phyloP scores from a whole-genome alignment of 2,113 vertebrate genomes.

The Turdus rufiventris region DNA sequence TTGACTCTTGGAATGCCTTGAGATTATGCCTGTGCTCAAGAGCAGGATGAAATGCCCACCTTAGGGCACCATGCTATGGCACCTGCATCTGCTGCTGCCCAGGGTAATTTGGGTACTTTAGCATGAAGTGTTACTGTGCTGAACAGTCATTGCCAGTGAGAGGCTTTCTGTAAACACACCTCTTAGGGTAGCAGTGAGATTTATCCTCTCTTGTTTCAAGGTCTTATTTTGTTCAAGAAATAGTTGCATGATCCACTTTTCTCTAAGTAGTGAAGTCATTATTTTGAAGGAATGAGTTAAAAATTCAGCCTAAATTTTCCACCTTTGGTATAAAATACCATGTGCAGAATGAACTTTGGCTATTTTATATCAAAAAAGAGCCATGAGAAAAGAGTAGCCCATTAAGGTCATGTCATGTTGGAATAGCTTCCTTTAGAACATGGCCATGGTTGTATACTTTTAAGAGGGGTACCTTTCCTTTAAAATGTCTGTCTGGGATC shows the following conservation, averaged over 20 bases:
- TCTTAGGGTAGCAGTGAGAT: not conserved
- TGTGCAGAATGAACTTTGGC: not conserved
- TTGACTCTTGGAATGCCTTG: not conserved
- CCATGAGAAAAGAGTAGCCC: not conserved
- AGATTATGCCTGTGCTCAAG: not conserved
- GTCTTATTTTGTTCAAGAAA: not conserved
- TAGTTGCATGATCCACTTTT: not conserved
- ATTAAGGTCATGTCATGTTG: not conserved
- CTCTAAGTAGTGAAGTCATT: not conserved
- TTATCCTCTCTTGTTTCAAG: not conserved
- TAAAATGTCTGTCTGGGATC: not conserved
- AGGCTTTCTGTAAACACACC: not conserved
- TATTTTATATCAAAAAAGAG: not conserved
- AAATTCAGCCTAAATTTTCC: not conserved
- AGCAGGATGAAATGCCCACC: not conserved
- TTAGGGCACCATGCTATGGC: fast-evolving
- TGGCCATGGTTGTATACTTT: not conserved
- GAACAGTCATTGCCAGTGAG: not conserved
- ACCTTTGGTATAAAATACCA: not conserved
- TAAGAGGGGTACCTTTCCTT: not conserved
- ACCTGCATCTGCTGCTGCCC: not conserved
- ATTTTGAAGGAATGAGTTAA: not conserved
- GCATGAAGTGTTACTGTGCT: not conserved
- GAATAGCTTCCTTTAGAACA: not conserved
- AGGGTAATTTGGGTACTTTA: not conserved